These are phyloP conservation scores for Leucoraja erinaceus DNA, from an alignment of 2,113 vertebrate species.

Conservation along the genomic window DNA sequence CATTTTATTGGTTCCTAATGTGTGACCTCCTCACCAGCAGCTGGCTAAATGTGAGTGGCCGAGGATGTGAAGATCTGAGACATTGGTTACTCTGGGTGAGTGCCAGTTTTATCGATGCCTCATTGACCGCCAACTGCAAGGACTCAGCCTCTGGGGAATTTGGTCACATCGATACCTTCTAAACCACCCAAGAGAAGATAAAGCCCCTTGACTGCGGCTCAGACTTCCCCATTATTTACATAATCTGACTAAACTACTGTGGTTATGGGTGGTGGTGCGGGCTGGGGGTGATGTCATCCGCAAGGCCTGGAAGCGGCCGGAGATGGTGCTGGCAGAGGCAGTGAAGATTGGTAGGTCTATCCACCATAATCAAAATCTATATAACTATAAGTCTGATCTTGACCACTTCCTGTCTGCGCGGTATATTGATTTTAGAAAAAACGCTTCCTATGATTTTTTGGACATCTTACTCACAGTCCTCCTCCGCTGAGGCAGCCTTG, in stretches of 20 bases:
- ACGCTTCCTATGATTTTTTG: too few species aligned
- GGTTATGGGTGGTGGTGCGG: too few species aligned
- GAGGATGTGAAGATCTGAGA: neutral
- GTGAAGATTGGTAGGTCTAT: too few species aligned
- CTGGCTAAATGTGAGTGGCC: neutral
- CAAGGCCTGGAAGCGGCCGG: too few species aligned
- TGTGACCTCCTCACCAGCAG: neutral
- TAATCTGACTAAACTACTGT: neutral
- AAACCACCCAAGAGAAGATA: neutral
- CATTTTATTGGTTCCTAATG: constrained; percentile 11
- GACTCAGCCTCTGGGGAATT: neutral
- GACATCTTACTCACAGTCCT: too few species aligned
- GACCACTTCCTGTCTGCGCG: too few species aligned
- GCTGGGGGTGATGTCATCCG: too few species aligned
- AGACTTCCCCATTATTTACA: neutral
- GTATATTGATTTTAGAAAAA: too few species aligned
- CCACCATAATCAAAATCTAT: too few species aligned
- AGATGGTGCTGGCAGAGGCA: too few species aligned
- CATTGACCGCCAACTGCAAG: neutral
- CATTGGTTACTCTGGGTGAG: neutral
- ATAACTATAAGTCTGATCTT: too few species aligned
- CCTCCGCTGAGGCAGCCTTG: too few species aligned
- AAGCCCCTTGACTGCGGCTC: neutral
- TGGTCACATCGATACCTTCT: neutral
- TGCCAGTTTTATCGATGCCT: neutral